Evolutionary conservation across 2,888 invertebrate genomes (phyloP).

Genomic region (Eupithecia subfuscata): DNA sequence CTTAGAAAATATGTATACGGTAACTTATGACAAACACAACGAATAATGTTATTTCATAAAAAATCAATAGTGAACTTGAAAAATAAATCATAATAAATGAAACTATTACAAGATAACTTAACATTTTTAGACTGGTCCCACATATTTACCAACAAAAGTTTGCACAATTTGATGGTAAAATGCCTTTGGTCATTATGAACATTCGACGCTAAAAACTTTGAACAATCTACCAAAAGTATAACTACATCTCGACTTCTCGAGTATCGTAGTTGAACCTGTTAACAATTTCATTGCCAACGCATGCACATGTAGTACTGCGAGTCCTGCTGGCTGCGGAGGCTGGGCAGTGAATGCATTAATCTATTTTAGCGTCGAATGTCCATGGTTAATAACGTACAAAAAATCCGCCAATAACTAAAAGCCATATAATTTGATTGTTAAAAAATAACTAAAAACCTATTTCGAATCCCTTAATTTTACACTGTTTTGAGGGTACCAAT

Average conservation of each 20-base stretch:
- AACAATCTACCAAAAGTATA: background rate
- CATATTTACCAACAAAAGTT: background rate
- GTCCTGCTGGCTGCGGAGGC: background rate
- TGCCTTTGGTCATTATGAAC: background rate
- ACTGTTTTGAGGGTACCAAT: too few species aligned
- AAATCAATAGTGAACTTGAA: background rate
- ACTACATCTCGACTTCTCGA: background rate
- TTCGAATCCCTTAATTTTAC: too few species aligned
- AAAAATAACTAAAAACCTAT: too few species aligned
- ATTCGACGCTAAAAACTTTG: background rate
- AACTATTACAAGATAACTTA: background rate
- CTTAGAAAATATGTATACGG: conserved; percentile 1
- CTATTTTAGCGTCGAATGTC: background rate
- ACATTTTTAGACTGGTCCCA: background rate
- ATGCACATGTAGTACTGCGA: background rate
- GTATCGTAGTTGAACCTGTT: background rate
- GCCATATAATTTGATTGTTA: too few species aligned
- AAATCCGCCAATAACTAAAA: background rate
- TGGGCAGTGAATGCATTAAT: background rate
- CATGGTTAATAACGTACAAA: background rate
- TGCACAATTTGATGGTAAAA: background rate
- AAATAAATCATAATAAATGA: background rate
- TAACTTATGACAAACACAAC: background rate
- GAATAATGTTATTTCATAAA: conserved; percentile 3
- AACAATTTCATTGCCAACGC: background rate